Evolutionary conservation across 2,113 vertebrate species (phyloP), one percentile per base, ranked within the genome.

Genomic region (Anarrhichthys ocellatus): DNA sequence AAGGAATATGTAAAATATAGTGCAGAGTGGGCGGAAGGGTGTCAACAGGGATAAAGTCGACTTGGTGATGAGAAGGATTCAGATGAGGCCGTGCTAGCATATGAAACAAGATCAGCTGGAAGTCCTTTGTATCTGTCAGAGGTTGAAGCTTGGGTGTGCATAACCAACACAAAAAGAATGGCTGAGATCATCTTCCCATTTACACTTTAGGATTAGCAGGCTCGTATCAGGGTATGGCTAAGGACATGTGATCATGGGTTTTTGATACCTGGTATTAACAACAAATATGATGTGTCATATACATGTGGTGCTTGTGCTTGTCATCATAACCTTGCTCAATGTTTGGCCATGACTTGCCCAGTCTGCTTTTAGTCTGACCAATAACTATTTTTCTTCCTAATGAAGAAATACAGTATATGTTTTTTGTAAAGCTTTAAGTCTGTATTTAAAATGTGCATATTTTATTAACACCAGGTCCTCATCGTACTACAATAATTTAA

Each of bases 31-130:
- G 90, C 22, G 80, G 82, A 59, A 54, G 76, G 27, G 74, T 79
- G 87, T 90, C 82, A 80, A 10, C 48, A 1, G 67, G 46, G 66
- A 87, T 83, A 68, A 86, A 82, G 86, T 75, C 46, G 74, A 80
- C 68, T 80, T 58, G 7, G 27, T 78, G 78, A 82, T 85, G 70
- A 86, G 73, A 68, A 14, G 59, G 61, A 76, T 78, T 70, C 15
- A 79, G 42, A 73, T 63, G 71, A 85, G 85, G 71, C 46, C 66
- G 85, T 78, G 83, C 54, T 27, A 42, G 79, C 63, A 80, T 73
- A 50, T 58, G 54, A 84, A 81, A 68, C 62, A 76, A 73, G 52
- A 82, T 32, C 65, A 73, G 27, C 62, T 79, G 42, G 52, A 9
- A 68, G 40, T 15, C 29, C 32, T 42, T 54, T 75, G 9, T 38